Evolutionary conservation across 2,113 vertebrate genomes (phyloP).

Genomic region (Amphiprion ocellaris): DNA sequence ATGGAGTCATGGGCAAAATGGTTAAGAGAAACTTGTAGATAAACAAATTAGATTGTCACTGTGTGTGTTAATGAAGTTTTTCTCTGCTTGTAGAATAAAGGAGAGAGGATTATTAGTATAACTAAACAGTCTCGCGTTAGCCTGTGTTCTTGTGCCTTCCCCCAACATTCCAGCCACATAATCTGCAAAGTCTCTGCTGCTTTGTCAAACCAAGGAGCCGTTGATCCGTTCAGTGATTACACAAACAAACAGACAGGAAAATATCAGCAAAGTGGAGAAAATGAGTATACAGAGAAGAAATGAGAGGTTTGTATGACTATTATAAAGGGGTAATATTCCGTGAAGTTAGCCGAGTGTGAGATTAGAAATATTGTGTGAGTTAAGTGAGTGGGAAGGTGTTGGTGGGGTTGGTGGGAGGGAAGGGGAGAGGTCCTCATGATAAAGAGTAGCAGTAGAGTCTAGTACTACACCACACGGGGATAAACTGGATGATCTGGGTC

Average conservation of each 20-base stretch:
- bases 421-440: constrained; percentile 36
- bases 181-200: constrained; percentile 41
- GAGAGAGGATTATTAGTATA: constrained; percentile 30
- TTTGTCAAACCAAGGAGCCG: constrained; percentile 47
- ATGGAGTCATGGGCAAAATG: constrained; percentile 49
- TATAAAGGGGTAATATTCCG: constrained; percentile 55
- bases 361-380: constrained; percentile 43
- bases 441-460: constrained; percentile 38
- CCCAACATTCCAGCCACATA: constrained; percentile 34
- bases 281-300: constrained; percentile 54
- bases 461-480: constrained; percentile 48
- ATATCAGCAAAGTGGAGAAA: constrained; percentile 65
- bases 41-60: constrained; percentile 65
- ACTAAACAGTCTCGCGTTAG: constrained; percentile 45
- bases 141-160: constrained; percentile 4
- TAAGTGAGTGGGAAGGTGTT: constrained; percentile 41
- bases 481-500: constrained; percentile 38
- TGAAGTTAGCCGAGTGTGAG: constrained; percentile 62
- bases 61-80: constrained; percentile 44
- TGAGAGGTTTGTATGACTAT: constrained; percentile 46
- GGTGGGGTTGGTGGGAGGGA: constrained; percentile 2
- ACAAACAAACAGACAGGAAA: constrained; percentile 65
- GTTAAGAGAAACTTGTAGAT: constrained; percentile 53
- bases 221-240: constrained; percentile 69
- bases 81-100: constrained; percentile 13